A percentile compares a stretch with the other conserved stretches of the same genome.
phyloP scores from a whole-genome alignment of 2,888 invertebrate genomes.

The Erebia aethiops region DNA sequence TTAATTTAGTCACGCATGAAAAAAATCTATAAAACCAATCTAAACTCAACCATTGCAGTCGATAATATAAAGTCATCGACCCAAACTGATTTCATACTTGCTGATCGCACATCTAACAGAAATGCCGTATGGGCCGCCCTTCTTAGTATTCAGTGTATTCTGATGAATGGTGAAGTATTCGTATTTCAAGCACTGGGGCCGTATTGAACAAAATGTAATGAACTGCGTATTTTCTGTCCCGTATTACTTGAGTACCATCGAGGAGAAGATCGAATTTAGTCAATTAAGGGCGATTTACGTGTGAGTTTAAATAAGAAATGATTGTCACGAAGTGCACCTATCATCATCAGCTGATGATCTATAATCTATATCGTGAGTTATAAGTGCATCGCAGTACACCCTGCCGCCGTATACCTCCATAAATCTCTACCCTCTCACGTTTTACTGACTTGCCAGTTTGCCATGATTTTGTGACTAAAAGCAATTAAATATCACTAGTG shows the following conservation, averaged over 20 bases:
- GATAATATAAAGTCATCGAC: conserved; percentile 57
- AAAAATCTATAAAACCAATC: conserved; percentile 40
- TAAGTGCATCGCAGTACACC: background rate
- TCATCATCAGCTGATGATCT: too few relatives aligned
- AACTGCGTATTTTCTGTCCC: background rate
- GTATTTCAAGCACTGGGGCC: background rate
- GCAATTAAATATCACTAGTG: too few relatives aligned
- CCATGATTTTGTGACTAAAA: too few relatives aligned
- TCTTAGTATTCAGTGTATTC: background rate
- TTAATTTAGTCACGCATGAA: conserved; percentile 38
- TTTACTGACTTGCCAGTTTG: too few relatives aligned
- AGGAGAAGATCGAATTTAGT: background rate
- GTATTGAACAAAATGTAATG: background rate
- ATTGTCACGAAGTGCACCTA: too few relatives aligned
- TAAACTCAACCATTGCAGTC: conserved; percentile 42
- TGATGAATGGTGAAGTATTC: background rate
- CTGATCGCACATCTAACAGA: conserved; percentile 3
- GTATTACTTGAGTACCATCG: background rate
- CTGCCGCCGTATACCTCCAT: too few relatives aligned
- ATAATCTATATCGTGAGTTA: too few relatives aligned
- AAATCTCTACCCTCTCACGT: too few relatives aligned
- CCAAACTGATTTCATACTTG: conserved; percentile 56
- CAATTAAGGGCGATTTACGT: too few relatives aligned
- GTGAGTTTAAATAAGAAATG: background rate
- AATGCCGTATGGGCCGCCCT: background rate